phyloP scores from a whole-genome alignment of 2,113 vertebrate species.

The Burhinus oedicnemus region DNA sequence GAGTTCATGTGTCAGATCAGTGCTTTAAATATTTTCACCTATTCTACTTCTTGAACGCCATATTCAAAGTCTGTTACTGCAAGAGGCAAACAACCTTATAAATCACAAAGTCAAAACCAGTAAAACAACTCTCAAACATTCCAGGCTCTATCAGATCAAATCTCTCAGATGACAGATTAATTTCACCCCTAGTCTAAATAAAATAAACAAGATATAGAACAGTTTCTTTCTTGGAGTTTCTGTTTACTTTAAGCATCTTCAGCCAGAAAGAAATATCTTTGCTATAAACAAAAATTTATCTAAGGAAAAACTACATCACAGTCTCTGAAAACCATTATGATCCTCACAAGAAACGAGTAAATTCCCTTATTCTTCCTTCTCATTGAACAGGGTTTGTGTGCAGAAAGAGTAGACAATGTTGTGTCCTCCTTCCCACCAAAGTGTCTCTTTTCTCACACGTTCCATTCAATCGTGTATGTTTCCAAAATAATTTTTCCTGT shows the following conservation, averaged over 20 bases:
- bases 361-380: neutral
- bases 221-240: neutral
- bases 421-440: neutral
- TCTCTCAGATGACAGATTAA: neutral
- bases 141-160: neutral
- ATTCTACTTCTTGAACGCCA: neutral
- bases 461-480: neutral
- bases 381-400: neutral
- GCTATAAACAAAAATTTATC: neutral
- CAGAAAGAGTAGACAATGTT: neutral
- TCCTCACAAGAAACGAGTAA: neutral
- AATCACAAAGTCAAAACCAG: neutral
- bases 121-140: neutral
- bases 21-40: neutral
- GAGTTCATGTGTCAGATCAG: neutral
- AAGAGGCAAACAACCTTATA: neutral
- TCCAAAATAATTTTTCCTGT: neutral
- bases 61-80: neutral
- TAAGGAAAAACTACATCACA: neutral
- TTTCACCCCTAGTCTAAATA: neutral
- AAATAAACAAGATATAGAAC: neutral
- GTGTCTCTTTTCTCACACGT: neutral
- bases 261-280: neutral
- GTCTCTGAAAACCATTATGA: neutral
- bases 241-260: neutral